Conservation (phyloP, 2,888 invertebrate species). For the Drosophila conformis region DNA sequence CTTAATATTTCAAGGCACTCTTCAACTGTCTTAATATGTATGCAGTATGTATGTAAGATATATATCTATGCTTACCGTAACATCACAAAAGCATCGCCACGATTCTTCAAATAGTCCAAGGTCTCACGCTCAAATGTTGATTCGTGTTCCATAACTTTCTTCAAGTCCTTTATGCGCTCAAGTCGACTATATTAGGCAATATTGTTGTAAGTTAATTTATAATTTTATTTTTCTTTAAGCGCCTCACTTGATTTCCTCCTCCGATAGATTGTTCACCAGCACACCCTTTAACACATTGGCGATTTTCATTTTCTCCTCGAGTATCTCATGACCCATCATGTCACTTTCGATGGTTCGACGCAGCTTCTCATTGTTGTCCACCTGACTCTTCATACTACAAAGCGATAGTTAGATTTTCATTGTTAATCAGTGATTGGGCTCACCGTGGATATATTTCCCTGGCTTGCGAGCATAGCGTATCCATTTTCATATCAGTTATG, state of each 20-base stretch:
- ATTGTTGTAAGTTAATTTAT: fast-evolving
- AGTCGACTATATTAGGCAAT: conserved; percentile 61
- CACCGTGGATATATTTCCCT: conserved; percentile 83
- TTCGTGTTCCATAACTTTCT: conserved; percentile 55
- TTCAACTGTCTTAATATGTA: background rate
- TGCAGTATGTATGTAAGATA: background rate
- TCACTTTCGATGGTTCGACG: conserved; percentile 77
- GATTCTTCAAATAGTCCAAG: conserved; percentile 68
- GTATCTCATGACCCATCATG: conserved; percentile 71
- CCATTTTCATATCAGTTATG: conserved; percentile 83
- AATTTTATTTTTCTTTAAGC: too few relatives aligned
- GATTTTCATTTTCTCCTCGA: conserved; percentile 74
- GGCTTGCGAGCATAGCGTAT: conserved; percentile 81
- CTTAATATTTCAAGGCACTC: background rate
- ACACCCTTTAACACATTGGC: conserved; percentile 77
- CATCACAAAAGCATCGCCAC: conserved; percentile 76
- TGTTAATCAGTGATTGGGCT: background rate
- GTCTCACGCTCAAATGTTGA: conserved; percentile 56
- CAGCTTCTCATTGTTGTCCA: conserved; percentile 80
- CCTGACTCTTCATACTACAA: conserved; percentile 81
- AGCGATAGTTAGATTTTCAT: background rate
- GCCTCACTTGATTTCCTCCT: conserved; percentile 80
- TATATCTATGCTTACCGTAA: conserved; percentile 66
- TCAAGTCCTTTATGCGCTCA: conserved; percentile 71
- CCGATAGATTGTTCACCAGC: conserved; percentile 79